phyloP scores from a whole-genome alignment of 2,888 invertebrate genomes.

The Phoenoteleia sp. region DNA sequence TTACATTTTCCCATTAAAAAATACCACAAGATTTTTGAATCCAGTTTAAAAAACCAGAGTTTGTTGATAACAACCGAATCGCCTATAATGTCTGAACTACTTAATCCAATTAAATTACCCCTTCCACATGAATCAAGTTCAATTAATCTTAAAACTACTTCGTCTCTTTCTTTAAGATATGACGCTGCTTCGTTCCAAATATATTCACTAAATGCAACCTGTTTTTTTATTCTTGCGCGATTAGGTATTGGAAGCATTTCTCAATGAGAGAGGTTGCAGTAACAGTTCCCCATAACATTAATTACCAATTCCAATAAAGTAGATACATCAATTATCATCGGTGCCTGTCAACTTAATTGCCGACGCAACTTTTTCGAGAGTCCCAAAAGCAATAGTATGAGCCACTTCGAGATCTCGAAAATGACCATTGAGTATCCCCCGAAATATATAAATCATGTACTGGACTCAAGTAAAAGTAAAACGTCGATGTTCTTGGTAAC shows the following conservation, averaged over 20 bases:
- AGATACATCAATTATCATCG: slow-evolving; percentile 66
- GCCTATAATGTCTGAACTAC: too few species aligned
- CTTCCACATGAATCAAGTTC: background rate
- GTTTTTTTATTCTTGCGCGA: slow-evolving; percentile 33
- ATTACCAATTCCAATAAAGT: slow-evolving; percentile 67
- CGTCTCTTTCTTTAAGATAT: background rate
- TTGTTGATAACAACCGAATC: too few species aligned
- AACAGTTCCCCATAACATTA: slow-evolving; percentile 58
- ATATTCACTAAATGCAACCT: slow-evolving; percentile 33
- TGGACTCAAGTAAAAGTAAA: slow-evolving; percentile 62
- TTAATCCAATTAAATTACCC: background rate
- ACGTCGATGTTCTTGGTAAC: slow-evolving; percentile 67
- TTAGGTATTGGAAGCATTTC: slow-evolving; percentile 47
- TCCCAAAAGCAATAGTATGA: slow-evolving; percentile 55
- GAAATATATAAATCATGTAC: slow-evolving; percentile 70
- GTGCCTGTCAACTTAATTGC: slow-evolving; percentile 68
- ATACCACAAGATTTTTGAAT: too few species aligned
- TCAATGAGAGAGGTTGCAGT: slow-evolving; percentile 56
- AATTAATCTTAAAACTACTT: background rate
- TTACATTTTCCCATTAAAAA: too few species aligned
- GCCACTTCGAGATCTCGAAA: slow-evolving; percentile 36
- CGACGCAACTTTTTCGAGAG: slow-evolving; percentile 49
- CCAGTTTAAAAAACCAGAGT: too few species aligned
- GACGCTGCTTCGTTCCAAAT: slow-evolving; percentile 13
- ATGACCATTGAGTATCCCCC: slow-evolving; percentile 48